Base-by-base conservation (phyloP, 2,797 vertebrate genomes). In the Acanthurus leucopareius region DNA sequence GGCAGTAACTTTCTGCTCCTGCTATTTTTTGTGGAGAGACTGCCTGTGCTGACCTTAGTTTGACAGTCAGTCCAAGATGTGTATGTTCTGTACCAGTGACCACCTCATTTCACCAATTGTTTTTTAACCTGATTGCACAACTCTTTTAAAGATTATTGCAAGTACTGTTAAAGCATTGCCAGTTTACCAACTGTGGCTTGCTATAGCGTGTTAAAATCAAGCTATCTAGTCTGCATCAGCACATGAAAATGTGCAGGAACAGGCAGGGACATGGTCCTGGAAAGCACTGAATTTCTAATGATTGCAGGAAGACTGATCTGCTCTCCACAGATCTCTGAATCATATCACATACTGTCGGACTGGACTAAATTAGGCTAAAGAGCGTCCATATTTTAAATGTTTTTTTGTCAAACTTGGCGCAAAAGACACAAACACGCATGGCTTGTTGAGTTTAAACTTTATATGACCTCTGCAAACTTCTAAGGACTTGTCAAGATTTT, bases 361-460 rank as follows among this genome's bases (percentile, higher is more conserved):
- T 40, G 66, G 38, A 44, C 13, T 47, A 45, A 53, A 57, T 48
- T 61, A 32, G 32, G 13, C 20, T 40, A 13, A 63, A 70, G 45
- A 53, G 48, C 14, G 17, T 71, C 22, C 16, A 48, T 61, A 62
- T 70, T 79, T 62, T 32, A 70, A 10, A 4, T 45, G 8, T 49
- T 65, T 75, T 73, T 47, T 40, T 67, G 35, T 75, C 22, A 65
- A 79, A 65, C 15, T 35, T 48, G 16, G 13, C 6, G 51, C 10
- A 35, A 44, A 73, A 71, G 56, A 49, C 70, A 7, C 38, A 32
- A 73, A 59, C 63, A 69, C 56, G 49, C 75, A 38, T 52, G 28
- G 54, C 49, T 75, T 56, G 68, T 48, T 48, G 67, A 77, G 79
- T 67, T 84, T 90, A 73, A 86, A 84, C 80, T 86, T 60, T 51